Evolutionary conservation across 2,113 vertebrate species (phyloP), one percentile per base, ranked within the genome.

Genomic region (Oreotragus oreotragus): DNA sequence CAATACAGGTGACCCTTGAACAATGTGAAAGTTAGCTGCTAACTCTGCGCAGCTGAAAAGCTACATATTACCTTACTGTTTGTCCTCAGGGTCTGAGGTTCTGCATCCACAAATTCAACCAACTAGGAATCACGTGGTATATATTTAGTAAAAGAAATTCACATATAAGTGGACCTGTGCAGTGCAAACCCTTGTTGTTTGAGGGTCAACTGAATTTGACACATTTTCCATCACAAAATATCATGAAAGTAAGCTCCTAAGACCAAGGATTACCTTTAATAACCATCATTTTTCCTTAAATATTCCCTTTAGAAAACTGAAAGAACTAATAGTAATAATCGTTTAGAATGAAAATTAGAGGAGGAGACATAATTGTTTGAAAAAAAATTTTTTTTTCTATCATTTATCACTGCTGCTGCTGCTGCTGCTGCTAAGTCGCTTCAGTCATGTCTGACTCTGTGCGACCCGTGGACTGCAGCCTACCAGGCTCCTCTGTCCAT

Each of bases 271-370:
- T 88, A 21, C 81, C 84, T 94, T 94, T 66, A 87, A 76, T 57
- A 87, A 49, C 25, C 7, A 62, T n/a, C 60, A 83, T 93, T 39
- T 97, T 83, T 79, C 77, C 25, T 73, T 80, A 60, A 45, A 8
- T 47, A 88, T 94, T 94, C 79, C 51, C 94, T 96, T 94, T 51
- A 70, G 39, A 91, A 94, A 66, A 43, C 17, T 33, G 66, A 84
- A 88, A 43, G 49, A 84, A 89, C 76, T 25, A 33, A 57, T 51
- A 91, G 9, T 88, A 21, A 19, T 91, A 28, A 84, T 49, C 19
- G 33, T 66, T 91, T 80, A 25, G 30, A 90, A 79, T 85, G 36
- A 53, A 73, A 86, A 84, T 86, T 96, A 36, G 43, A 79, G 25
- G 45, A 73, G 47, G 28, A 76, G 51, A 55, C 57, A 30, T 21